Percentiles rank a stretch among this genome's conserved stretches.
Conservation (phyloP, 1,140 invertebrate species). For the Phymastichus coffea region DNA sequence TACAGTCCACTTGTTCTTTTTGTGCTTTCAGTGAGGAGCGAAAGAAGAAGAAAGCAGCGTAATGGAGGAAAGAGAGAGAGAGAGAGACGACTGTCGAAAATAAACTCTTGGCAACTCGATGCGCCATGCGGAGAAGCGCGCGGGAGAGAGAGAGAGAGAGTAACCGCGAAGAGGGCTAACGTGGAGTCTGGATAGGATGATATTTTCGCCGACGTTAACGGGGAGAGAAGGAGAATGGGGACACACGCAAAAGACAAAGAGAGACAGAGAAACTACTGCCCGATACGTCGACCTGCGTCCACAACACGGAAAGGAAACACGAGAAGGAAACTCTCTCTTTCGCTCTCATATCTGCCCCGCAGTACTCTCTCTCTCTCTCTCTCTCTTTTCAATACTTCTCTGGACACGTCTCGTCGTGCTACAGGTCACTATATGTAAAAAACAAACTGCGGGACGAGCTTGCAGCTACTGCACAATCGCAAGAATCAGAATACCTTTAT, state of each 20-base stretch:
- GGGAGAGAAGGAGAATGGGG: constrained; percentile 12
- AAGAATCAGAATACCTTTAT: no score
- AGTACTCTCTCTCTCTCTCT: no score
- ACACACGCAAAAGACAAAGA: no score
- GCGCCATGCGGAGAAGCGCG: not conserved
- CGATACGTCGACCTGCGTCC: not conserved
- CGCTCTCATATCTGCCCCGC: no score
- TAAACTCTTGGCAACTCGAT: constrained; percentile 25
- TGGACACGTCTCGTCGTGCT: no score
- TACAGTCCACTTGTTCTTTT: not conserved
- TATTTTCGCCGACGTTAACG: constrained; percentile 21
- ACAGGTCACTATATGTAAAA: no score
- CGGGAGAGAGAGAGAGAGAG: no score
- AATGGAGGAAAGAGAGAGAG: not conserved
- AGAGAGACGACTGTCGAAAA: constrained; percentile 13
- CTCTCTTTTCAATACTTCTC: no score
- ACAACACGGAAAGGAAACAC: constrained; percentile 25
- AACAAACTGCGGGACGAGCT: no score
- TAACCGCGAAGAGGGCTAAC: not conserved
- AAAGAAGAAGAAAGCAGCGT: no score
- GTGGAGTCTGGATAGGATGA: constrained; percentile 7
- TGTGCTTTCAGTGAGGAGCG: not conserved
- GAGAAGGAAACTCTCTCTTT: constrained; percentile 23
- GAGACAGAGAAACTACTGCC: no score
- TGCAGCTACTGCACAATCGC: no score